Conservation (phyloP, 2,113 vertebrate genomes). For the Natator depressus region DNA sequence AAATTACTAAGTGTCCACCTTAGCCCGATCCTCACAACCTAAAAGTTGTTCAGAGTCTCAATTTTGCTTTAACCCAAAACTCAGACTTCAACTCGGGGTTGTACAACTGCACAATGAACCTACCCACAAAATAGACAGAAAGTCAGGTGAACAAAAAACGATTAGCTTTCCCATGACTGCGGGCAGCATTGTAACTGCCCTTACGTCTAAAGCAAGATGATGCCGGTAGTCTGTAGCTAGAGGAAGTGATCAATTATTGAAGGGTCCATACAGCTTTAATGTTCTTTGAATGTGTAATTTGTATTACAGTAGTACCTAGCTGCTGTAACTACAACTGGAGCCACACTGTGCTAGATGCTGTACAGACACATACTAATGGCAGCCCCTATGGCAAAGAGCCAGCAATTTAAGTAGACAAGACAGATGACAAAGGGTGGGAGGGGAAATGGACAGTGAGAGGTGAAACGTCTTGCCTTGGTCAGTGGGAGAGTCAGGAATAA, state of each 20-base stretch:
- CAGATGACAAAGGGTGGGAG: background rate
- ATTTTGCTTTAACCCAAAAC: background rate
- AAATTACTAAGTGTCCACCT: background rate
- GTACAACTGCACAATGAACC: background rate
- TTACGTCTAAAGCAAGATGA: background rate
- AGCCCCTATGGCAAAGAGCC: background rate
- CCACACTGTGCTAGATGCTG: background rate
- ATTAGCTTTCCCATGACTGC: background rate
- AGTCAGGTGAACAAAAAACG: background rate
- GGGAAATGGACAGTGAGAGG: background rate
- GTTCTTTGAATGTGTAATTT: background rate
- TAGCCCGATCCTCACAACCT: background rate
- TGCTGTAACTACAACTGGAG: background rate
- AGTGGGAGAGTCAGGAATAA: background rate
- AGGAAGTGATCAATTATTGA: background rate
- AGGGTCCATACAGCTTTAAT: background rate
- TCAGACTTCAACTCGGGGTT: background rate
- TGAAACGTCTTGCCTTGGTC: background rate
- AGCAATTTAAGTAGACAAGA: background rate
- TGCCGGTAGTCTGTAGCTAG: background rate
- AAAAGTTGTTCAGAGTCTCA: conserved; percentile 6
- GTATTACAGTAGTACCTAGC: background rate
- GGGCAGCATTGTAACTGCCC: background rate
- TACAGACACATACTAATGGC: background rate
- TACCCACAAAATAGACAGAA: background rate